phyloP scores from a whole-genome alignment of 1,140 invertebrate species.

The Chrysoperla carnea region DNA sequence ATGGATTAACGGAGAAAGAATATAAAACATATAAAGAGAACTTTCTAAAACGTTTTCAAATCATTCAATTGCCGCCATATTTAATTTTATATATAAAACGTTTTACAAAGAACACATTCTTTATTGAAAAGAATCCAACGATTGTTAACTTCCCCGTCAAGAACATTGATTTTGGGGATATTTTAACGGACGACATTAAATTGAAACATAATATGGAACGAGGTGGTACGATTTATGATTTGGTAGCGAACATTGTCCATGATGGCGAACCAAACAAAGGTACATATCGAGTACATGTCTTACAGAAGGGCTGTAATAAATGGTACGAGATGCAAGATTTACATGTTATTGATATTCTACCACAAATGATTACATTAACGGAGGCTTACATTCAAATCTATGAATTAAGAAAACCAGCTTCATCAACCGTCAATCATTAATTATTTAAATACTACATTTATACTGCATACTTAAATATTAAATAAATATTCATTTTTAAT shows the following conservation, averaged over 20 bases:
- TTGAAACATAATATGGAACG: constrained; percentile 47
- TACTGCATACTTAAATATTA: too few species aligned
- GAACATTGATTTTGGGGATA: constrained; percentile 97
- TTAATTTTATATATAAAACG: constrained; percentile 94
- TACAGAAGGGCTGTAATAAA: constrained; percentile 79
- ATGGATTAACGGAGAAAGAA: constrained; percentile 89
- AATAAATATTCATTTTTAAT: too few species aligned
- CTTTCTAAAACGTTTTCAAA: constrained; percentile 92
- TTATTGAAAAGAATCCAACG: constrained; percentile 97
- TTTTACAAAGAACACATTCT: constrained; percentile 98
- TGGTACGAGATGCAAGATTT: constrained; percentile 97
- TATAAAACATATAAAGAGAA: constrained; percentile 99
- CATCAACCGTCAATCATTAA: too few species aligned
- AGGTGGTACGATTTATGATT: constrained; percentile 62
- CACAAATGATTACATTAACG: constrained; percentile 98
- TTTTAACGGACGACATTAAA: constrained; percentile 70
- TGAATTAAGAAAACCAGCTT: constrained; percentile 31
- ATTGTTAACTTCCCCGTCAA: constrained; percentile 99
- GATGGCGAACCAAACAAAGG: constrained; percentile 90
- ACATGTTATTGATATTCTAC: constrained; percentile 93
- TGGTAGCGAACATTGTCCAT: constrained; percentile 96
- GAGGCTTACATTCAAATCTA: constrained; percentile 95
- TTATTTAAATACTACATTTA: too few species aligned
- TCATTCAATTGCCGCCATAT: constrained; percentile 88
- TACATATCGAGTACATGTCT: constrained; percentile 87